phyloP scores from a whole-genome alignment of 2,797 vertebrate species.

The Buphagus erythrorhynchus region DNA sequence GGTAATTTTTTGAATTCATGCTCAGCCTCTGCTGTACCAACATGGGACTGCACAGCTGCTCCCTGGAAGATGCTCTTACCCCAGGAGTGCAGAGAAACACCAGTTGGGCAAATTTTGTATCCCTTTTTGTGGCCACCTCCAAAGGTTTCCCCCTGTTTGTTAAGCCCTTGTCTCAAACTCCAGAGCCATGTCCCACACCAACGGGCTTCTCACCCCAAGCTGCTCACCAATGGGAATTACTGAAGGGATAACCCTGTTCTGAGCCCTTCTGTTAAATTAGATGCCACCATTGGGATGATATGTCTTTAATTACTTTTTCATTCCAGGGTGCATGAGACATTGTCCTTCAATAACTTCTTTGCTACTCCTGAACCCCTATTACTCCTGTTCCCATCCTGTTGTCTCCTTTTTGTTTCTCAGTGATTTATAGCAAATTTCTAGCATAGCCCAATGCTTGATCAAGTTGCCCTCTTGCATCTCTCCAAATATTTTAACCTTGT shows the following conservation, averaged over 20 bases:
- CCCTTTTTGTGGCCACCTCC: neutral
- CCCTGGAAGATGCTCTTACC: neutral
- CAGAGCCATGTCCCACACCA: neutral
- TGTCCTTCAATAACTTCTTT: neutral
- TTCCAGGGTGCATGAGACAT: neutral
- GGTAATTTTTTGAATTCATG: neutral
- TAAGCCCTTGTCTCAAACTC: neutral
- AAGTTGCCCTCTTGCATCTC: neutral
- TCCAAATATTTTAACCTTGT: neutral
- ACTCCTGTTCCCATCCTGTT: neutral
- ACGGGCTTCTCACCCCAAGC: rapidly evolving
- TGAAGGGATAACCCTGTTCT: neutral
- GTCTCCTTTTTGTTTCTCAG: neutral
- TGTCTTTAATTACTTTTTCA: neutral
- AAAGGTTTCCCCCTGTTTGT: neutral
- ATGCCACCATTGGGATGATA: neutral
- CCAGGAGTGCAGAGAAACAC: neutral
- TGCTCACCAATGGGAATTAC: neutral
- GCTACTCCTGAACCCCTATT: neutral
- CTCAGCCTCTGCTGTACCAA: neutral
- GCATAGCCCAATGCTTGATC: neutral
- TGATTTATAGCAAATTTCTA: neutral
- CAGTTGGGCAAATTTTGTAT: neutral
- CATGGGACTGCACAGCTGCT: rapidly evolving
- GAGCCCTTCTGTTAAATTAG: neutral